phyloP scores from a whole-genome alignment of 2,797 vertebrate species.

The Eutrigla gurnardus region DNA sequence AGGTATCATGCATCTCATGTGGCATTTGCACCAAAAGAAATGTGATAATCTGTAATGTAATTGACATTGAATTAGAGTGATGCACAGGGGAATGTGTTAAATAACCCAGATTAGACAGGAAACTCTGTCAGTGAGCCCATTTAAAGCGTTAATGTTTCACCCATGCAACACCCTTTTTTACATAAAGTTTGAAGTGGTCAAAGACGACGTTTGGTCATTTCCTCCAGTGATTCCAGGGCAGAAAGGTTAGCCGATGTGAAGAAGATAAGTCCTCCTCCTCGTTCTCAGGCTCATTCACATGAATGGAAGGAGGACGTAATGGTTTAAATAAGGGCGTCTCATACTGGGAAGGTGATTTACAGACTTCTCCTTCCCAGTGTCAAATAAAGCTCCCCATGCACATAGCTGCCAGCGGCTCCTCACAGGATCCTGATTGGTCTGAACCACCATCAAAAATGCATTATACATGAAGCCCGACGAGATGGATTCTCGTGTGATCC shows the following conservation, averaged over 20 bases:
- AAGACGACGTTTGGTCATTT: slow-evolving; percentile 17
- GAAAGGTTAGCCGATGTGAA: slow-evolving; percentile 25
- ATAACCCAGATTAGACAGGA: slow-evolving; percentile 36
- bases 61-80: slow-evolving; percentile 41
- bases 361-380: too few species aligned
- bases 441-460: too few species aligned
- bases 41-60: slow-evolving; percentile 35
- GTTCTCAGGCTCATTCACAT: too few species aligned
- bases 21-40: slow-evolving; percentile 31
- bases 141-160: too few species aligned
- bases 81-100: slow-evolving; percentile 35
- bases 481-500: too few species aligned
- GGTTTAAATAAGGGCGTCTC: too few species aligned
- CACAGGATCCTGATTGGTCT: background rate
- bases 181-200: slow-evolving; percentile 20
- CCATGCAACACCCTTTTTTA: too few species aligned
- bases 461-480: too few species aligned
- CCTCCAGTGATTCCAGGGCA: slow-evolving; percentile 6
- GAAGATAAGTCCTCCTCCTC: background rate
- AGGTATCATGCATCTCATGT: slow-evolving; percentile 16
- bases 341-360: too few species aligned
- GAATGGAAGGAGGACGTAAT: too few species aligned
- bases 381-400: too few species aligned
- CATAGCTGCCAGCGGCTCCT: background rate
- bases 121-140: slow-evolving; percentile 28